Base-by-base conservation (phyloP, 2,113 vertebrate species). In the Hypomesus transpacificus region DNA sequence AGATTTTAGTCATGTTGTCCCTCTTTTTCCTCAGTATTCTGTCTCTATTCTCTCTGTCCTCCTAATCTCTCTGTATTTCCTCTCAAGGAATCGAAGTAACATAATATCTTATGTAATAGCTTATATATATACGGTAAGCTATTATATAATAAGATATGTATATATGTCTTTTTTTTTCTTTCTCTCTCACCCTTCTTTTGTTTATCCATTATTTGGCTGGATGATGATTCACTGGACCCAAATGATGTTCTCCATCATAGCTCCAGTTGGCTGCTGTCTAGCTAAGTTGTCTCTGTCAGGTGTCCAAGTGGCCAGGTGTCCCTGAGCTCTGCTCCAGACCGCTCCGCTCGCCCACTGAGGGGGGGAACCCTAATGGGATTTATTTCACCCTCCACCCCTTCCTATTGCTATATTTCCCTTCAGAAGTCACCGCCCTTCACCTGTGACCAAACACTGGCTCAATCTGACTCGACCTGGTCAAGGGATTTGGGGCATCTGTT, bases 331-430 rank as follows among this genome's bases (percentile, higher is more conserved):
- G 53, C 53, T 56, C 16, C n/a, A 56, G 59, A 63, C 26, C n/a
- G 28, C 39, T 11, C 39, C 39, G 7, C 39, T 46, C 39, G 6
- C 39, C 39, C 39, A 46, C 9, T 13, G 8, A 46, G 61, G 61
- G 61, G 61, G 28, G 62, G 31, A 64, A 46, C 62, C 17, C 16
- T n/a, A 63, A 34, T 64, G 62, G 28, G 8, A 39, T 64, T 64
- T 64, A 14, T 54, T 56, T 18, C 4, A 56, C 18, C 34, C 17
- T 20, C 31, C 17, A 34, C 26, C 9, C 39, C 26, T 16, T 63
- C n/a, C 26, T 28, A 16, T 2, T 28, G 16, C 56, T 16, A 63
- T 14, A 63, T 28, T 63, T 46, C 9, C 39, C 39, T 13, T 46
- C 9, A 46, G 9, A 46, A 46, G 39, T 9, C 9, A 46, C 39